These are phyloP conservation scores for Capreolus pygargus DNA, from an alignment of 2,113 vertebrate species.

Conservation along the genomic window DNA sequence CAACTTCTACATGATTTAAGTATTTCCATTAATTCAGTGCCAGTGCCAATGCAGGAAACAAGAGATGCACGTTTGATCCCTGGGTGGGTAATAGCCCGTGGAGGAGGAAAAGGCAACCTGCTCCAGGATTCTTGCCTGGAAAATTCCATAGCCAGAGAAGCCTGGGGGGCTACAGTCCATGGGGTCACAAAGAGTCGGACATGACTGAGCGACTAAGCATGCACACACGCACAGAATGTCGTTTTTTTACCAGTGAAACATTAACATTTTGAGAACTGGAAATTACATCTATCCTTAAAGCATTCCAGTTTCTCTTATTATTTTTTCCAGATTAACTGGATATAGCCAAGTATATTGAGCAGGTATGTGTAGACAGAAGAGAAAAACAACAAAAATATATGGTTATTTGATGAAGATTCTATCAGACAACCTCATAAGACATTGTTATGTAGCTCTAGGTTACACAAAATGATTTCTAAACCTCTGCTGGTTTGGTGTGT, in stretches of 20 bases:
- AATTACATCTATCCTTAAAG: background rate
- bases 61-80: background rate
- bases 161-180: background rate
- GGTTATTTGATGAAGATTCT: background rate
- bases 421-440: background rate
- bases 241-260: background rate
- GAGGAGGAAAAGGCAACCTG: background rate
- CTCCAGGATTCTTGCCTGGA: background rate
- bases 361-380: background rate
- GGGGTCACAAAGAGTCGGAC: background rate
- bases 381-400: background rate
- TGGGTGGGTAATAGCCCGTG: background rate
- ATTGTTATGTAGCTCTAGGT: background rate
- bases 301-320: background rate
- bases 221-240: background rate
- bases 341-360: background rate
- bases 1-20: background rate
- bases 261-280: background rate
- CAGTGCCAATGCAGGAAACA: background rate
- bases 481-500: background rate
- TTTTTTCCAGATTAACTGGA: background rate
- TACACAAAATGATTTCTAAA: background rate
- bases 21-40: background rate
- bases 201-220: background rate
- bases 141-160: background rate